phyloP scores from a whole-genome alignment of 2,797 vertebrate species.

The Pangasius macronema region DNA sequence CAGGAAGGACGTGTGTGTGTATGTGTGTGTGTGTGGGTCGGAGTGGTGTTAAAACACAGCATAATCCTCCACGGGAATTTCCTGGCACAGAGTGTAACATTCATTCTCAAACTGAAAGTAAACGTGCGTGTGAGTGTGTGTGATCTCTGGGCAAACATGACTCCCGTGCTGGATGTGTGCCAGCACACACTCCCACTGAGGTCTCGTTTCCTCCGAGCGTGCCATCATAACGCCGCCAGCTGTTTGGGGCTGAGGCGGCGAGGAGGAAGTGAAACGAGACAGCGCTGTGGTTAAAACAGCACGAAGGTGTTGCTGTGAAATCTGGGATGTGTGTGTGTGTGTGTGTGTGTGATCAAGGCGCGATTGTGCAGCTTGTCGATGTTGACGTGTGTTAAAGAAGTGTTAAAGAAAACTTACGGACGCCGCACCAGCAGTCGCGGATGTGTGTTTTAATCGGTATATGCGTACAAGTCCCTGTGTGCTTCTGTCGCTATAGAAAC shows the following conservation, averaged over 20 bases:
- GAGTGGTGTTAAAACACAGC: background rate
- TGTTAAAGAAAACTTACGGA: too few species aligned
- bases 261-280: constrained; percentile 8
- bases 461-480: background rate
- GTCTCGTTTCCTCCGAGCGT: background rate
- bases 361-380: too few species aligned
- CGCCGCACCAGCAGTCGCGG: background rate
- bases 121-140: background rate
- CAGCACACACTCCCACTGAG: too few species aligned
- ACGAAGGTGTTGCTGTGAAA: background rate
- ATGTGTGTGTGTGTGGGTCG: constrained; percentile 17
- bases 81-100: background rate
- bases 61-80: background rate
- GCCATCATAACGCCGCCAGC: background rate
- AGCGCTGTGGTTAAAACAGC: background rate
- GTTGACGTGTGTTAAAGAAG: background rate
- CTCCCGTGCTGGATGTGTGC: background rate
- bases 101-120: constrained; percentile 15
- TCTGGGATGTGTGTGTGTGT: background rate
- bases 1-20: background rate
- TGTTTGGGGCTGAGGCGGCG: background rate
- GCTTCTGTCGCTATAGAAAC: background rate
- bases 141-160: background rate
- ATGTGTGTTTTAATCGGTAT: background rate
- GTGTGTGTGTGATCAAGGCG: background rate